phyloP scores from a whole-genome alignment of 37 sponge, comb jelly and placozoan genomes.

The Corticium candelabrum region DNA sequence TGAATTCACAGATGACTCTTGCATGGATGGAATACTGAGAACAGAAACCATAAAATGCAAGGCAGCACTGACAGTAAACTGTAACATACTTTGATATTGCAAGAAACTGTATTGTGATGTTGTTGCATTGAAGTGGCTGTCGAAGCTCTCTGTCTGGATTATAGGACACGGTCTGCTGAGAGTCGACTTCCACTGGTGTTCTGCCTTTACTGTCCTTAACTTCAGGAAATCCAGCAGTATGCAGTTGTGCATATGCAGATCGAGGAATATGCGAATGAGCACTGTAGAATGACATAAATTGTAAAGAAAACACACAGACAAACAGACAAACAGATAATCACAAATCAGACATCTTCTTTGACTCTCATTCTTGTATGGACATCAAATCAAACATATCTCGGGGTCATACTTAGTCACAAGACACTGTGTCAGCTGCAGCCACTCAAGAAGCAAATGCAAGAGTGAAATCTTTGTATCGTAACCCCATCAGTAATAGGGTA shows the following conservation, averaged over 20 bases:
- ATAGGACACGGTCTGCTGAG: neutral
- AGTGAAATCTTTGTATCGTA: too few species aligned
- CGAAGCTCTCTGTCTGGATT: neutral
- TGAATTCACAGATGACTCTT: too few species aligned
- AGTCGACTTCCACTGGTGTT: neutral
- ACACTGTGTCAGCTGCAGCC: too few species aligned
- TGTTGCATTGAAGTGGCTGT: neutral
- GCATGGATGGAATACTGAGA: too few species aligned
- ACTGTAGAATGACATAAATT: too few species aligned
- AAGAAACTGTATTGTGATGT: constrained; percentile 1
- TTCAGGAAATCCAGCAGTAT: neutral
- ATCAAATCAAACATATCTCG: neutral
- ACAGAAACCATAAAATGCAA: too few species aligned
- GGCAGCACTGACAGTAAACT: neutral
- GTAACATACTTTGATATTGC: neutral
- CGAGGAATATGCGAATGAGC: neutral
- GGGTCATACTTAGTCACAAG: too few species aligned
- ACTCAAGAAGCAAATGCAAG: too few species aligned
- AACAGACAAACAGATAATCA: too few species aligned
- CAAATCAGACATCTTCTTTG: too few species aligned
- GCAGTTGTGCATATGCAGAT: neutral
- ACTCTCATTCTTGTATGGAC: neutral
- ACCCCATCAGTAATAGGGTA: too few species aligned
- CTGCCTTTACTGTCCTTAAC: neutral
- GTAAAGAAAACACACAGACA: too few species aligned